Evolutionary conservation across 2,888 invertebrate genomes (phyloP).

Genomic region (Chaetoderma sp.): DNA sequence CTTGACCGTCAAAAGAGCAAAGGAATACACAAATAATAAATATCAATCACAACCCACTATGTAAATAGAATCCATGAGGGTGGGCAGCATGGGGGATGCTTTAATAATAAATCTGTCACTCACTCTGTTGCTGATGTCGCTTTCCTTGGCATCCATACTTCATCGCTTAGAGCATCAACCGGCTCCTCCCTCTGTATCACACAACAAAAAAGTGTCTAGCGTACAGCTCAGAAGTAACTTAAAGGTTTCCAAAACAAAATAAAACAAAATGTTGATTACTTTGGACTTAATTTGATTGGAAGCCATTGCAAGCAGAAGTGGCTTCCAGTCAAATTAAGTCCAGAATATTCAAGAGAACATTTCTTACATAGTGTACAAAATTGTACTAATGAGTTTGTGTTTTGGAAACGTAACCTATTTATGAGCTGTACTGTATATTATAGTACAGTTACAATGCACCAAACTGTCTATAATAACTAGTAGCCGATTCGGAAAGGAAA

Average conservation of each 20-base stretch:
- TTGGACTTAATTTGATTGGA: background rate
- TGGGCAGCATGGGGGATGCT: conserved; percentile 6
- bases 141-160: conserved; percentile 53
- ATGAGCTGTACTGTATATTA: no score
- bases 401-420: background rate
- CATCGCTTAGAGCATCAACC: conserved; percentile 40
- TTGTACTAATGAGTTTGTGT: background rate
- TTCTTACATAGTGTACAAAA: no score
- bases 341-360: no score
- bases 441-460: no score
- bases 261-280: no score
- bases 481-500: no score
- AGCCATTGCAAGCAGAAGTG: no score
- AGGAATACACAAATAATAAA: background rate
- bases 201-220: background rate
- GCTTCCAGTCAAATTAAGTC: no score
- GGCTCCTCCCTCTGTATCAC: background rate
- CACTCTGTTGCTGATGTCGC: conserved; percentile 47
- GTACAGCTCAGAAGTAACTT: background rate
- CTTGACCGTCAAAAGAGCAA: background rate
- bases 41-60: background rate
- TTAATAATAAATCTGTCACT: conserved; percentile 21
- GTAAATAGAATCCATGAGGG: conserved; percentile 1
- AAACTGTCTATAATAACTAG: no score
- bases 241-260: no score